Evolutionary conservation across 2,797 vertebrate species (phyloP).

Genomic region (Neoniphon sammara): DNA sequence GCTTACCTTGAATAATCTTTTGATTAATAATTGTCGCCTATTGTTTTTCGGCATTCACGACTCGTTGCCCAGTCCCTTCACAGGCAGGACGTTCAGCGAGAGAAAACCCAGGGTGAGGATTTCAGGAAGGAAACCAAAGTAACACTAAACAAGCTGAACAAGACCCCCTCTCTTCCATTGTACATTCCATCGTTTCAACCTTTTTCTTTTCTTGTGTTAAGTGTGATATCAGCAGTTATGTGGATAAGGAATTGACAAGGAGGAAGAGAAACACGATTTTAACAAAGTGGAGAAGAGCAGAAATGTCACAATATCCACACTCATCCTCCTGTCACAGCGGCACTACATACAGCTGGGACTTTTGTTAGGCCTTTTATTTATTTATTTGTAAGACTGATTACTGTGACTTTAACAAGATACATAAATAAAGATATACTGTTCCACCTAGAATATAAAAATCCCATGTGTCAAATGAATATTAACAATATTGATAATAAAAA

Average conservation of each 20-base stretch:
- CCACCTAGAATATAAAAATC: constrained; percentile 20
- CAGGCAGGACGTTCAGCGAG: constrained; percentile 62
- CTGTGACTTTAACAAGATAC: constrained; percentile 33
- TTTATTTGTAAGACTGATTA: constrained; percentile 31
- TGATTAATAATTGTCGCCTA: neutral
- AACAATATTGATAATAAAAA: too few relatives aligned
- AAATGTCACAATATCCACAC: neutral
- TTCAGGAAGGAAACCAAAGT: constrained; percentile 74
- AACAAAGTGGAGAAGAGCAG: neutral
- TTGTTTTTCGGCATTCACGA: constrained; percentile 17
- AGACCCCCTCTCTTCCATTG: constrained; percentile 40
- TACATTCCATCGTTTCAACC: constrained; percentile 9
- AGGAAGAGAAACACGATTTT: neutral
- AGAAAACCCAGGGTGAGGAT: constrained; percentile 41
- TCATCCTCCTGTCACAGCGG: constrained; percentile 13
- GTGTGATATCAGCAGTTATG: constrained; percentile 13
- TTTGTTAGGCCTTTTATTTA: constrained; percentile 28
- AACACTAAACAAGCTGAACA: constrained; percentile 35
- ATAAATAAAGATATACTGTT: constrained; percentile 45
- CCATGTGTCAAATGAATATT: constrained; percentile 1
- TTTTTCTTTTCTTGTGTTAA: constrained; percentile 4
- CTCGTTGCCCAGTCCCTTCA: constrained; percentile 29
- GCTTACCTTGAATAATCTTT: neutral
- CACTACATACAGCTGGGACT: constrained; percentile 15
- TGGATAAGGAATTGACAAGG: constrained; percentile 9